These are phyloP conservation scores for Phyllotreta cruciferae DNA, from an alignment of 2,888 invertebrate species.

Conservation along the genomic window DNA sequence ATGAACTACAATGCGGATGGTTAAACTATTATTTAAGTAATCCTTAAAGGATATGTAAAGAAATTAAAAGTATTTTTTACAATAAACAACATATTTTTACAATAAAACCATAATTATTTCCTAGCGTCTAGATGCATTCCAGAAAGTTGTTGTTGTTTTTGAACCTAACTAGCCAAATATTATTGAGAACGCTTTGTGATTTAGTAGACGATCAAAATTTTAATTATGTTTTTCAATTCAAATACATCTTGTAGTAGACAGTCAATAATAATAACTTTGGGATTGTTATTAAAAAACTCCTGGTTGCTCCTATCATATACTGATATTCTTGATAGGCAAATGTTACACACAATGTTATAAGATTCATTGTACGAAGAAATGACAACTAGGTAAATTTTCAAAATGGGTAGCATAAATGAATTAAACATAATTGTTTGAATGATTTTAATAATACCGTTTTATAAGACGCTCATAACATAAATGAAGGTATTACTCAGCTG, in stretches of 20 bases:
- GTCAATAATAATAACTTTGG: background rate
- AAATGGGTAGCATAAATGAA: background rate
- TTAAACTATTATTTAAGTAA: no score
- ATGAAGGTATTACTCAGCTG: constrained; percentile 12
- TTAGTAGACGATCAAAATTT: background rate
- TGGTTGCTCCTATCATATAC: background rate
- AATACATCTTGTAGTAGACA: constrained; percentile 2
- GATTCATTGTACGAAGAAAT: no score
- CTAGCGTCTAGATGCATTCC: no score
- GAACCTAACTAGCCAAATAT: constrained; percentile 6
- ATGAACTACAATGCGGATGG: background rate
- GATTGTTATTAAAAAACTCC: background rate
- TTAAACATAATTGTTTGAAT: background rate
- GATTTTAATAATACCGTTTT: background rate
- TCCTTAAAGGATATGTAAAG: no score
- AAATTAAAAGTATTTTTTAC: no score
- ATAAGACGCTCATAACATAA: background rate
- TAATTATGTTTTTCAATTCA: constrained; percentile 1
- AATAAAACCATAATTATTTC: no score
- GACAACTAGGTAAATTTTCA: no score
- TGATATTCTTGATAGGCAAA: background rate
- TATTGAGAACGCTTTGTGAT: background rate
- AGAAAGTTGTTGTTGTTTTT: constrained; percentile 6
- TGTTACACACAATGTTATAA: background rate
- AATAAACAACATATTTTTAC: no score